Base-by-base conservation (phyloP, 2,113 vertebrate species). In the Limanda limanda region DNA sequence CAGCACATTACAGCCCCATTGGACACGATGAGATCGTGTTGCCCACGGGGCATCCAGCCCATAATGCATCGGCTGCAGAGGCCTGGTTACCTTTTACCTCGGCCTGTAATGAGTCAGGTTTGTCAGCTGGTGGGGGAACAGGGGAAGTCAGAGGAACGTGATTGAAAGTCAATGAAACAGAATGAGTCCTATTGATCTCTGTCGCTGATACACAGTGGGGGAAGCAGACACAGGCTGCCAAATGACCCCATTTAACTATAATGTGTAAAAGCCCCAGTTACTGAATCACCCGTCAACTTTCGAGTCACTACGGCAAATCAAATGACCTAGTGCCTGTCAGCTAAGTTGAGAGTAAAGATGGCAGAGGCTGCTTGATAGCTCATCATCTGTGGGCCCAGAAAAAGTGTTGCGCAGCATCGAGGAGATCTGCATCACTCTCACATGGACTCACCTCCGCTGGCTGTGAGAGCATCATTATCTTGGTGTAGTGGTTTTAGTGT, bases 141-240 rank as follows among this genome's bases (percentile, higher is more conserved):
- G 62, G 78, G 62, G 23, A 79, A 79, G 64, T 84, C 48, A 45
- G 79, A 71, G 81, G 70, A 88, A 86, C 21, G 82, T 83, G 88
- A 92, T 86, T 85, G 88, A 89, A 91, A 90, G 87, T 90, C 92
- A 79, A 83, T 93, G 78, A 52, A 56, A 84, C 65, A 76, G 87
- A 91, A 87, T 85, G 88, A 89, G 74, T 74, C 68, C 63, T 79
- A 91, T 90, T 81, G 92, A 93, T 91, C 79, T 64, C 62, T 67
- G 69, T 79, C 12, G 59, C 71, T 78, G 78, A 69, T 73, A 69
- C 68, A 57, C 88, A 55, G 72, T 2, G 27, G 78, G 88, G 63
- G 63, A 74, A 62, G 69, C 42, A 71, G 58, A 73, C 72, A 62
- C 54, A 4, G 72, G 71, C 87, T 75, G 76, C 68, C 87, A 88